phyloP scores from a whole-genome alignment of 1,140 invertebrate genomes.

The Pygmarrhopalites habei region DNA sequence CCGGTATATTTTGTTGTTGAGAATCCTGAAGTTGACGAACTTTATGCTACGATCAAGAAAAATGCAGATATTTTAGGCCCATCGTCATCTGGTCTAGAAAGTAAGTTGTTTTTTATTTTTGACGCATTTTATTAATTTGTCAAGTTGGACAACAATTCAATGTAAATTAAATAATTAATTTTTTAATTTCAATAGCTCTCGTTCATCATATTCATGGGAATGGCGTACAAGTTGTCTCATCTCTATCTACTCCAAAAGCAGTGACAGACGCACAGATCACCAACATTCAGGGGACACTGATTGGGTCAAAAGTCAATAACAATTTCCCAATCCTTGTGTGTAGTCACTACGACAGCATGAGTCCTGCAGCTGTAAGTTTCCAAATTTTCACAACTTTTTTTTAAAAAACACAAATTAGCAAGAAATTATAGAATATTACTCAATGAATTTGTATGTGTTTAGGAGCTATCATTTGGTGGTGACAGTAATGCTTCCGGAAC shows the following conservation, averaged over 20 bases:
- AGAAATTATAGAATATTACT: too few relatives aligned
- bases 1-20: constrained; percentile 84
- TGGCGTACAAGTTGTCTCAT: constrained; percentile 79
- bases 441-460: too few relatives aligned
- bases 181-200: constrained; percentile 53
- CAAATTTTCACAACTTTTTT: constrained; percentile 13
- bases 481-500: constrained; percentile 93
- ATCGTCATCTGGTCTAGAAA: constrained; percentile 44
- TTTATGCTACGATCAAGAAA: constrained; percentile 58
- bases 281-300: constrained; percentile 71
- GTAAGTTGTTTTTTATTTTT: too few relatives aligned
- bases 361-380: constrained; percentile 72
- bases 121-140: too few relatives aligned
- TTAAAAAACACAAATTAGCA: too few relatives aligned
- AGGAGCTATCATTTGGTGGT: constrained; percentile 75
- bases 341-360: constrained; percentile 87
- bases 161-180: constrained; percentile 7
- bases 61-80: constrained; percentile 44
- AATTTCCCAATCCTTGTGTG: constrained; percentile 81
- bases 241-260: constrained; percentile 58
- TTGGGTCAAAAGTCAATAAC: constrained; percentile 67
- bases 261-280: constrained; percentile 72
- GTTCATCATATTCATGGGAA: constrained; percentile 81
- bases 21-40: constrained; percentile 62
- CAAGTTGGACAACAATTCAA: too few relatives aligned